Base-by-base conservation (phyloP, 2,888 invertebrate species). In the Scaptomyza polygonia region DNA sequence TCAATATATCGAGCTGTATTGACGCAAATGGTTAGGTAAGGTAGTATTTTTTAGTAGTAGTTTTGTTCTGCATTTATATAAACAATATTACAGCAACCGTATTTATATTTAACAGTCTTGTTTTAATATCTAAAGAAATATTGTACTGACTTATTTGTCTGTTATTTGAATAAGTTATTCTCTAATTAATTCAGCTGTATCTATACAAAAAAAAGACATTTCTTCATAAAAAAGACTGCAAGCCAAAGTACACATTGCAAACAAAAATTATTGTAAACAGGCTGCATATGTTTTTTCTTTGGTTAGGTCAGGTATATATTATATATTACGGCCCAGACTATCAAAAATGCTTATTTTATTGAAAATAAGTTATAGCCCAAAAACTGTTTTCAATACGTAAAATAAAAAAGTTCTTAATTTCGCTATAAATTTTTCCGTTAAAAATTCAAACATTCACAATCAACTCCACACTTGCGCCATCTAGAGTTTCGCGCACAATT, bases 391-490 rank as follows among this genome's bases (percentile, higher is more conserved):
- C 3, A 11, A 32, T 12, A n/a, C n/a, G n/a, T n/a, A n/a, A n/a
- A n/a, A n/a, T n/a, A n/a, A n/a, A n/a, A n/a, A n/a, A n/a, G n/a
- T n/a, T n/a, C n/a, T n/a, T n/a, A n/a, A n/a, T n/a, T n/a, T n/a
- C n/a, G n/a, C 2, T 12, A 0, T 32, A 1, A 32, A 32, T 32
- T 12, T 4, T 21, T 32, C n/a, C 29, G 16, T 12, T 14, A 1
- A 14, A 61, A 3, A 8, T 16, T n/a, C 14, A 16, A 39, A 34
- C 18, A 34, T 3, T 21, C 2, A 12, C 3, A 9, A 25, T 6
- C n/a, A 27, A 3, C 5, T 4, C 9, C 42, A 39, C 27, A 25
- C 1, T 47, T 5, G 55, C 79, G 71, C 76, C 76, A 63, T 43
- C 70, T 66, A 43, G 2, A 9, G 55, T 40, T 40, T 12, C 4